Percentiles rank a stretch among this genome's conserved stretches.
Evolutionary conservation across 2,888 invertebrate species (phyloP).

Genomic region (Andrena minutula): DNA sequence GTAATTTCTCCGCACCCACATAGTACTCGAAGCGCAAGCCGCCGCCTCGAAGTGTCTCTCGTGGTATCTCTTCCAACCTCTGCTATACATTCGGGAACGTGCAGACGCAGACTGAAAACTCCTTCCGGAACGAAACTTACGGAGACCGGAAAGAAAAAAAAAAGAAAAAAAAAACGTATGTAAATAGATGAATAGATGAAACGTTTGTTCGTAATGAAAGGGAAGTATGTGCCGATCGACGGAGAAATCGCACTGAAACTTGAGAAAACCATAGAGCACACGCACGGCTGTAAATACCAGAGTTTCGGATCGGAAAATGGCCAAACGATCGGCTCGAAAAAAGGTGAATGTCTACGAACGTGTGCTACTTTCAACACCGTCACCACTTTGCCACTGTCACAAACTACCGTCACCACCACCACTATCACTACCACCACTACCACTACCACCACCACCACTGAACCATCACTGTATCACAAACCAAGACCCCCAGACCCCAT

Average conservation of each 20-base stretch:
- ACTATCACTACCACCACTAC: constrained; percentile 66
- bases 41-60: constrained; percentile 25
- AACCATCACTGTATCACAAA: constrained; percentile 70
- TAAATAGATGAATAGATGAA: neutral
- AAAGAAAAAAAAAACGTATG: neutral
- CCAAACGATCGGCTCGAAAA: constrained; percentile 28
- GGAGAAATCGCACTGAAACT: constrained; percentile 61
- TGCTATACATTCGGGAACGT: constrained; percentile 2
- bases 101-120: neutral
- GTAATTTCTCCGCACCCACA: constrained; percentile 65
- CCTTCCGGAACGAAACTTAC: neutral
- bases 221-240: constrained; percentile 6
- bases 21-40: constrained; percentile 12
- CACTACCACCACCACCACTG: constrained; percentile 58
- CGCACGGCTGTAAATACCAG: constrained; percentile 66
- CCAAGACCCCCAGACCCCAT: constrained; percentile 63
- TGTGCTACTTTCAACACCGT: constrained; percentile 68
- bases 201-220: neutral
- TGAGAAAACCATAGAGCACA: constrained; percentile 57
- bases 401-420: constrained; percentile 68
- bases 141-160: neutral
- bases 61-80: constrained; percentile 14
- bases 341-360: constrained; percentile 54
- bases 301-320: constrained; percentile 26
- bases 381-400: constrained; percentile 67